Base-by-base conservation (phyloP, 64 coral and sea anemone species). In the Dendronephthya gigantea region DNA sequence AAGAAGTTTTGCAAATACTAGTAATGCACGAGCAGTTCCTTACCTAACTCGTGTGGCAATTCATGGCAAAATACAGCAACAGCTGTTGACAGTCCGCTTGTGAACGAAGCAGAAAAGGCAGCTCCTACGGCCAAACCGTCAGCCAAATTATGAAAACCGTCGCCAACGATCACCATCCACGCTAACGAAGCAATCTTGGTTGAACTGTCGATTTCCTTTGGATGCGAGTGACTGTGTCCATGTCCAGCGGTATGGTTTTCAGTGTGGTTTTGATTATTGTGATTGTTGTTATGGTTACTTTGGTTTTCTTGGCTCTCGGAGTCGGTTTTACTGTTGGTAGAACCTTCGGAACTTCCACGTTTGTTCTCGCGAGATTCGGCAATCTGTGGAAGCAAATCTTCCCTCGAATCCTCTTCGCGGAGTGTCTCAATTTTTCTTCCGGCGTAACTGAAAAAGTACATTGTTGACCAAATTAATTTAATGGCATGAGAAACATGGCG, bases 141-240 rank as follows among this genome's bases (percentile, higher is more conserved):
- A 85, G 92, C 89, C 32, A 98, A 90, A 74, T 98, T 98, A 87
- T 98, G 95, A 90, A 98, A 98, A 29, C 95, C 95, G 68, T 98
- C 95, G 6, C 95, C 90, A 35, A 93, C 87, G n/a, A 98, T 98
- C 16, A 98, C 95, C 95, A 98, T 98, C 95, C 95, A 98, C 27
- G 95, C 95, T 45, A 98, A 84, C 48, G 92, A 85, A 31, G 95
- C 92, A 55, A 98, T 93, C 15, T 86, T 89, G 1, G 91, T 91
- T 1, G 16, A 85, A n/a, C 65, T 87, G 50, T 85, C 58, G 66
- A 96, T 96, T 0, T 82, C 66, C 15, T 93, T 89, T 58, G 88
- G 87, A 91, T 89, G 91, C 45, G 56, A 51, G 82, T 94, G 86
- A 79, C 72, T 79, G 28, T 79, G 72, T 11, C 36, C 17, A 16